Percentiles rank a stretch among this genome's conserved stretches.
Evolutionary conservation across 2,113 vertebrate species (phyloP).

Genomic region (Callospermophilus lateralis): DNA sequence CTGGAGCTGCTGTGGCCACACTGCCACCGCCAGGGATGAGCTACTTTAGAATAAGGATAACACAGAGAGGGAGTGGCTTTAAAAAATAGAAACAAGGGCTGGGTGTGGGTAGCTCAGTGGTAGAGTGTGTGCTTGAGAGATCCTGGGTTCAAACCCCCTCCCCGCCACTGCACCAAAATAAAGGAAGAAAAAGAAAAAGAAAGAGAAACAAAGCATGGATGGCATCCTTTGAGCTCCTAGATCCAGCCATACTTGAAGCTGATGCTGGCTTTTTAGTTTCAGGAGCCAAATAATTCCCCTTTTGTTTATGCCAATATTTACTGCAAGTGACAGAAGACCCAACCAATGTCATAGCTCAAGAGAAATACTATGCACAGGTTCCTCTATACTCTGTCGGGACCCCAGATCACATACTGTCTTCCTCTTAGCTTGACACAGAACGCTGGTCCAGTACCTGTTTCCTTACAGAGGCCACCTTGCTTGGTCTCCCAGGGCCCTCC

Average conservation of each 20-base stretch:
- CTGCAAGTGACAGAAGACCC: background rate
- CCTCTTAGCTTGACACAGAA: background rate
- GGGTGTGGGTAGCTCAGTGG: too few relatives aligned
- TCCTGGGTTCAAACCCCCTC: background rate
- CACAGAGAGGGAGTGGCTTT: background rate
- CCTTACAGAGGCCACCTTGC: background rate
- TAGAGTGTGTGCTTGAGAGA: background rate
- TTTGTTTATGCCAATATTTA: background rate
- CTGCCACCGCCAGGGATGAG: background rate
- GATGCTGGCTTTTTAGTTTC: background rate
- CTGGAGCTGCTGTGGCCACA: background rate
- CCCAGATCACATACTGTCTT: background rate
- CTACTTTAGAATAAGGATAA: background rate
- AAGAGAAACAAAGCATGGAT: background rate
- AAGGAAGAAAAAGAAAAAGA: background rate
- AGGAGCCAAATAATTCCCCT: background rate
- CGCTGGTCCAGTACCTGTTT: background rate
- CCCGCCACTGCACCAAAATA: background rate
- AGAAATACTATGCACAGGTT: background rate
- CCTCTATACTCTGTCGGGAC: background rate
- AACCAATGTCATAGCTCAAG: background rate
- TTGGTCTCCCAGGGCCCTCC: background rate
- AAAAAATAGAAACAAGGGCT: background rate
- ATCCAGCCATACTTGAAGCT: slow-evolving; percentile 39
- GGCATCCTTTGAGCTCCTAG: background rate